Base-by-base conservation (phyloP, 2,888 invertebrate species). In the Callimorpha dominula region DNA sequence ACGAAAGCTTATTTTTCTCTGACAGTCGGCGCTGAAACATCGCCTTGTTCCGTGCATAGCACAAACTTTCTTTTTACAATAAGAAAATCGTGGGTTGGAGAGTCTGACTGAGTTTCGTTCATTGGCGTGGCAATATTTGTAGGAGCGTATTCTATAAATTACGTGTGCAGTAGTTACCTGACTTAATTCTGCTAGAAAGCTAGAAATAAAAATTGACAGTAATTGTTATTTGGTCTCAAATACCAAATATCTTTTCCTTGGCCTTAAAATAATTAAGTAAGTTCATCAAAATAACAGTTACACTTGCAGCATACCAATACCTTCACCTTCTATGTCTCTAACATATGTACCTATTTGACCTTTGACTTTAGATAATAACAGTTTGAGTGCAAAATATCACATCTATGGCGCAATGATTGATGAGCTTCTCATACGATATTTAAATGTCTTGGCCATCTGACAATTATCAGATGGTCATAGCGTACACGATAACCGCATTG, bases 381-480 rank as follows among this genome's bases (percentile, higher is more conserved):
- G 79, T 57, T 60, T 69, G 71, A 74, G 79, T 75, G 75, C 71
- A 67, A 76, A 83, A 73, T 71, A 76, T 76, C 40, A 57, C 74
- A 73, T 40, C 72, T 71, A 66, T 82, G 81, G 74, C 65, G 75
- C 64, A 82, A 83, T 70, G 54, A 73, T 42, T 74, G 79, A 82
- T 81, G 78, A 72, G 73, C 42, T 49, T 64, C 20, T 65, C 20
- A 50, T 70, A 40, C 68, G 66, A 49, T 42, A 52, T 64, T 42
- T 73, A 79, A 79, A 80, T 78, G 83, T 82, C 74, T 78, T 66
- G 82, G 79, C 73, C 82, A 70, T 60, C 40, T 54, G 65, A 50
- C 17, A 40, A 14, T 46, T 64, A 43, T 64, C 17, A 15, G 42
- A 64, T 54, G n/a, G 52, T 40, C 52, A 54, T 67, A n/a, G 52